Evolutionary conservation across 2,888 invertebrate genomes (phyloP).

Genomic region (Megamerina dolium): DNA sequence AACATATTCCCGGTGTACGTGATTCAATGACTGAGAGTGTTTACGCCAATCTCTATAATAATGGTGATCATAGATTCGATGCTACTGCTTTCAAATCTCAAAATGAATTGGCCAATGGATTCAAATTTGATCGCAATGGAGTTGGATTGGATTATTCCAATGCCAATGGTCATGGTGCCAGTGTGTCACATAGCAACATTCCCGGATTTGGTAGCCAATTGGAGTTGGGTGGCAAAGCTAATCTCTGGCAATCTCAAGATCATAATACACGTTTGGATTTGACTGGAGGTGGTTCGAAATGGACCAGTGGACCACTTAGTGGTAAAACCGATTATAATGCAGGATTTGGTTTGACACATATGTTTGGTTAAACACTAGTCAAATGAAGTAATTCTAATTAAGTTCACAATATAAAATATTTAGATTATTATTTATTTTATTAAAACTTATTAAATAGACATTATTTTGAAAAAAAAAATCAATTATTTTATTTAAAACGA

Average conservation of each 20-base stretch:
- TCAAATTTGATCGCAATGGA: slow-evolving; percentile 38
- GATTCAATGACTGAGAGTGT: slow-evolving; percentile 22
- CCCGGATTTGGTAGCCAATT: slow-evolving; percentile 35
- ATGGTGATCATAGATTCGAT: slow-evolving; percentile 30
- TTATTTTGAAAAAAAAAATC: too few species aligned
- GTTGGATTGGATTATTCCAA: slow-evolving; percentile 34
- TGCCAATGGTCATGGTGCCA: slow-evolving; percentile 31
- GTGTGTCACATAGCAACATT: slow-evolving; percentile 32
- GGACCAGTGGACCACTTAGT: slow-evolving; percentile 27
- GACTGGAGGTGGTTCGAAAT: slow-evolving; percentile 28
- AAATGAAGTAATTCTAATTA: too few species aligned
- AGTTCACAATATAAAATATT: too few species aligned
- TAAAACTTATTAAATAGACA: too few species aligned
- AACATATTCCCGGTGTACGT: slow-evolving; percentile 21
- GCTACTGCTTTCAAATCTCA: slow-evolving; percentile 36
- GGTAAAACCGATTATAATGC: slow-evolving; percentile 26
- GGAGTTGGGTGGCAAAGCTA: slow-evolving; percentile 28
- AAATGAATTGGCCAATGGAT: slow-evolving; percentile 37
- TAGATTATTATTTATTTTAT: too few species aligned
- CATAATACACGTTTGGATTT: slow-evolving; percentile 30
- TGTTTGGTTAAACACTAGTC: slow-evolving; percentile 30
- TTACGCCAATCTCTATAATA: slow-evolving; percentile 27
- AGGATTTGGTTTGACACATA: slow-evolving; percentile 31
- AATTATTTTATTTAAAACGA: too few species aligned
- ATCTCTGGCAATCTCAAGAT: slow-evolving; percentile 30